phyloP scores from a whole-genome alignment of 2,888 invertebrate genomes.

The Eurois occulta region DNA sequence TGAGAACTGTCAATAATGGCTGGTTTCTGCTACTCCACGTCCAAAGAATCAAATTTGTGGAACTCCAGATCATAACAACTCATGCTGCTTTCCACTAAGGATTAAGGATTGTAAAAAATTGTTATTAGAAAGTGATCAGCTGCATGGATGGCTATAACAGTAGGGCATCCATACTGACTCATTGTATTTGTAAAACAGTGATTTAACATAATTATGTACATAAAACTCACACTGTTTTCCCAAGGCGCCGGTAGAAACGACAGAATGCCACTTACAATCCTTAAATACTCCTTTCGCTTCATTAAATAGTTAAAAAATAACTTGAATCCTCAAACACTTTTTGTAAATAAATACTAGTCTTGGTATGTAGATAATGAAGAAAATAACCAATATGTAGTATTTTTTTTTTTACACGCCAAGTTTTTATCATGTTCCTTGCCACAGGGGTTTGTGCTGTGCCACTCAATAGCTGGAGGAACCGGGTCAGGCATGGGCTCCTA shows the following conservation, averaged over 20 bases:
- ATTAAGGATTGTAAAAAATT: too few relatives aligned
- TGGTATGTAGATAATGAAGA: not conserved
- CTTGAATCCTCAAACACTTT: not conserved
- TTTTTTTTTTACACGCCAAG: not conserved
- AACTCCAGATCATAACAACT: not conserved
- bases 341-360: not conserved
- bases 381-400: not conserved
- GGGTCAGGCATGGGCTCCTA: slow-evolving; percentile 99
- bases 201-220: too few relatives aligned
- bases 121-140: not conserved
- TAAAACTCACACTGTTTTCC: too few relatives aligned
- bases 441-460: slow-evolving; percentile 98
- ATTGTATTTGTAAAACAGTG: too few relatives aligned
- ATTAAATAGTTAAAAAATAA: too few relatives aligned
- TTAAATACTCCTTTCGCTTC: too few relatives aligned
- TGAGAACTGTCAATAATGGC: not conserved
- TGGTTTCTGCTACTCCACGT: too few relatives aligned
- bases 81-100: not conserved
- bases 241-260: too few relatives aligned
- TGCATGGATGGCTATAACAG: not conserved
- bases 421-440: not conserved
- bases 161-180: too few relatives aligned
- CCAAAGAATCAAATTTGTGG: too few relatives aligned
- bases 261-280: too few relatives aligned
- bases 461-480: slow-evolving; percentile 99